Percentiles rank a stretch among this genome's conserved stretches.
Evolutionary conservation across 1,140 invertebrate species (phyloP).

Genomic region (Caenorhabditis briggsae): DNA sequence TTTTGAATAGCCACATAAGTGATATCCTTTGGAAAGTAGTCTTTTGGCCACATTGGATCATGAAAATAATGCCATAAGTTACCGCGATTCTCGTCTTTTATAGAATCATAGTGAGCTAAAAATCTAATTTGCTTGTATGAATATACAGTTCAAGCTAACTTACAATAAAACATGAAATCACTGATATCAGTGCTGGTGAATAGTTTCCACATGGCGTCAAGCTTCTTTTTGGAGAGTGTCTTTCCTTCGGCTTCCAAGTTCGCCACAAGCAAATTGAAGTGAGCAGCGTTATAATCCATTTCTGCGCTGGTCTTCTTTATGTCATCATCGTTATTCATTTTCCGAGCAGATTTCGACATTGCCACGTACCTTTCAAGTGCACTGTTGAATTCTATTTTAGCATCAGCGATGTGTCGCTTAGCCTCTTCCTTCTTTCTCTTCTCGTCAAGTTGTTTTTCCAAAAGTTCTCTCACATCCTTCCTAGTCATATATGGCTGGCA

Average conservation of each 20-base stretch:
- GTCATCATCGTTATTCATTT: background rate
- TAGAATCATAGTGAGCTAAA: constrained; percentile 14
- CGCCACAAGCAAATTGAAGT: constrained; percentile 7
- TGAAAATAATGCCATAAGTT: constrained; percentile 33
- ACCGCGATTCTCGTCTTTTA: constrained; percentile 16
- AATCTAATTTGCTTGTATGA: background rate
- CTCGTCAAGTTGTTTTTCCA: constrained; percentile 21
- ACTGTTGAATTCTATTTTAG: background rate
- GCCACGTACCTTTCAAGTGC: background rate
- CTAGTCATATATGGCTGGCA: background rate
- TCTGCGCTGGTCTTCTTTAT: background rate
- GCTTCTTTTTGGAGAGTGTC: background rate
- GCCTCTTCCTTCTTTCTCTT: background rate
- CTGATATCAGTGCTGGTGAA: constrained; percentile 1
- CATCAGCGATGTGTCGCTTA: background rate
- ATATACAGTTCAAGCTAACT: background rate
- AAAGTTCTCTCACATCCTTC: background rate
- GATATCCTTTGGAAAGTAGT: constrained; percentile 41
- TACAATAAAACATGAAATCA: constrained; percentile 27
- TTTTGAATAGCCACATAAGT: constrained; percentile 1
- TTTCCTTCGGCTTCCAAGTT: constrained; percentile 16
- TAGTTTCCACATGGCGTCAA: constrained; percentile 6
- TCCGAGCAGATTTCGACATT: constrained; percentile 10
- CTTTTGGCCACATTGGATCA: constrained; percentile 28
- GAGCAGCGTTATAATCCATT: constrained; percentile 13